Evolutionary conservation across 2,888 invertebrate species (phyloP).

Genomic region (Andrena flavipes): DNA sequence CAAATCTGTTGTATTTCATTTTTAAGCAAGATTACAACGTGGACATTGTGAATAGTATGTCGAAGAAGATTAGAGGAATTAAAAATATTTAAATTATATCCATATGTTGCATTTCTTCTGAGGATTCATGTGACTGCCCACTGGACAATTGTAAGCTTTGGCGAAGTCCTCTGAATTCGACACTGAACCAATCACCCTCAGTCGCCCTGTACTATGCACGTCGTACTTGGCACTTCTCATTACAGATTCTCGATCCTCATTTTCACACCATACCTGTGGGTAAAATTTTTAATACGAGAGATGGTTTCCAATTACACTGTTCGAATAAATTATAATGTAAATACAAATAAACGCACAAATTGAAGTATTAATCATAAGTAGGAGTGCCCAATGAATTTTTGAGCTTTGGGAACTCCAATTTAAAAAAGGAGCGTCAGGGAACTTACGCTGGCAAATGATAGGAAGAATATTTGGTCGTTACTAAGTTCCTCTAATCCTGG

Average conservation of each 20-base stretch:
- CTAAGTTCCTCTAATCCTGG: slow-evolving; percentile 80
- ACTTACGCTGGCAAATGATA: slow-evolving; percentile 82
- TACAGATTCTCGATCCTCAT: rapidly evolving
- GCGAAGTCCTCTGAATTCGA: slow-evolving; percentile 63
- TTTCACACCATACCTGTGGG: slow-evolving; percentile 61
- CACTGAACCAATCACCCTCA: slow-evolving; percentile 53
- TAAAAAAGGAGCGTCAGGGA: not conserved
- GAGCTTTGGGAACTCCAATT: not conserved
- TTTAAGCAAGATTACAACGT: not conserved
- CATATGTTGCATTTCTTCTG: slow-evolving; percentile 63
- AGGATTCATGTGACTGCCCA: slow-evolving; percentile 65
- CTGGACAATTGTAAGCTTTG: slow-evolving; percentile 58
- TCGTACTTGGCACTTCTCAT: not conserved
- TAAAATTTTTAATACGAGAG: not conserved
- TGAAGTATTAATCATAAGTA: not conserved
- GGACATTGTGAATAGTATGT: not conserved
- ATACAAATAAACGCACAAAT: too few species aligned
- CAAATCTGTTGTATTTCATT: not conserved
- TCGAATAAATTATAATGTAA: too few species aligned
- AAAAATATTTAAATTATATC: slow-evolving; percentile 15
- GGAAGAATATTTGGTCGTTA: slow-evolving; percentile 82
- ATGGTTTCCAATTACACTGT: not conserved
- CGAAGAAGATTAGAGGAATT: not conserved
- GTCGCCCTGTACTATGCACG: slow-evolving; percentile 37
- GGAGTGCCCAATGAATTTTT: not conserved